Evolutionary conservation across 1,140 invertebrate genomes (phyloP), one percentile per base, ranked within the genome.

Genomic region (Harpegnathos saltator): DNA sequence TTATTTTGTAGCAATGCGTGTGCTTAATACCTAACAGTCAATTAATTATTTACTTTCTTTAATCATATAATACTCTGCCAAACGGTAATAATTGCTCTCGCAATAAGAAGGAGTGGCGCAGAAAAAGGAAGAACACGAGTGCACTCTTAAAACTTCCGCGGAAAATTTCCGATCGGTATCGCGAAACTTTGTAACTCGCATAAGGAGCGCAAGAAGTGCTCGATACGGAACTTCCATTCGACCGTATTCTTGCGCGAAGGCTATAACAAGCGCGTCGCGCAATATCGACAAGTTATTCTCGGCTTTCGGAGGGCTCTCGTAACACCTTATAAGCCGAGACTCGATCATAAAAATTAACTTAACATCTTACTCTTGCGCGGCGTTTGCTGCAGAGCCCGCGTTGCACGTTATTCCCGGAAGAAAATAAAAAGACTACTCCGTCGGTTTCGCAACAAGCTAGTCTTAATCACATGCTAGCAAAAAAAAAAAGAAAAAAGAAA

Each of bases 81-180:
- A 29, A 12, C 7, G 26, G 19, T 54, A 19, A 61, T 73, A 73
- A 66, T 68, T 77, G 52, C 44, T 66, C 62, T 66, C 22, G n/a
- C 24, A 29, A 38, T 19, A 44, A 9, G 12, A 11, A 24, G 12
- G 14, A 24, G 24, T 14, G 19, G 19, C 17, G 65, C 12, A 38
- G 68, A 77, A 66, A 56, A 4, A 11, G 7, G 11, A 54, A 38
- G 38, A 15, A 17, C 52, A 54, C 26, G 15, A 66, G n/a, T 38
- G 33, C 24, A 77, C 29, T n/a, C n/a, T 77, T 77, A 77, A 29
- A 77, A 68, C 48, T 77, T 77, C 9, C 15, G 15, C 48, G 19
- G 26, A 77, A 77, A 77, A 63, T 54, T 68, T 54, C 62, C 62
- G 44, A 77, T 77, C 29, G 62, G 19, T 77, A 66, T 77, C 61